A percentile compares a stretch with the other conserved stretches of the same genome.
Evolutionary conservation across 2,113 vertebrate genomes (phyloP).

Genomic region (Serilophus lunatus): DNA sequence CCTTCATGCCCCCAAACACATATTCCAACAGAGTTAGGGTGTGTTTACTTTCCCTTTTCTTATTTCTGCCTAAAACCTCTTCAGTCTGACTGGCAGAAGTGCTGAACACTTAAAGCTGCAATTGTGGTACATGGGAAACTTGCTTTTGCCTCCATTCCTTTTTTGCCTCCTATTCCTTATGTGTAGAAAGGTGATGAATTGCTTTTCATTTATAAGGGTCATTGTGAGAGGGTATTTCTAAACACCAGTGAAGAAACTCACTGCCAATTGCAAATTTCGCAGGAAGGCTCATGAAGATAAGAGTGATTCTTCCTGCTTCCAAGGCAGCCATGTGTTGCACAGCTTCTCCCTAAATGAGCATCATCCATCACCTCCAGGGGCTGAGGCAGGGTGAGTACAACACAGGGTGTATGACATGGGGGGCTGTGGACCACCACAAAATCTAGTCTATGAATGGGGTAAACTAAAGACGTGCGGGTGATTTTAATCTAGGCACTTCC

Average conservation of each 20-base stretch:
- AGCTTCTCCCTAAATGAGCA: not conserved
- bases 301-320: rapidly evolving
- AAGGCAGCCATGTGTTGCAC: no score
- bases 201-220: not conserved
- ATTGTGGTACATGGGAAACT: not conserved
- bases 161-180: not conserved
- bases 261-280: rapidly evolving
- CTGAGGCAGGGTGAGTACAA: not conserved
- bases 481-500: not conserved
- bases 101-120: not conserved
- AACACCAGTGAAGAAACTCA: not conserved
- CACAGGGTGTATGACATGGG: not conserved
- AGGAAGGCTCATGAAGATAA: not conserved
- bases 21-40: not conserved
- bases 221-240: not conserved
- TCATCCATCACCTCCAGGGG: not conserved
- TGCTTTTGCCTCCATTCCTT: not conserved
- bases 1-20: not conserved
- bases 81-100: not conserved
- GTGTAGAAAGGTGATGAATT: not conserved
- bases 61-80: not conserved
- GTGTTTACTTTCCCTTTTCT: not conserved
- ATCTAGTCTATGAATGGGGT: not conserved
- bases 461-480: not conserved
- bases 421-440: not conserved